Evolutionary conservation across 2,888 invertebrate species (phyloP), one percentile per base, ranked within the genome.

Genomic region (Operophtera brumata): DNA sequence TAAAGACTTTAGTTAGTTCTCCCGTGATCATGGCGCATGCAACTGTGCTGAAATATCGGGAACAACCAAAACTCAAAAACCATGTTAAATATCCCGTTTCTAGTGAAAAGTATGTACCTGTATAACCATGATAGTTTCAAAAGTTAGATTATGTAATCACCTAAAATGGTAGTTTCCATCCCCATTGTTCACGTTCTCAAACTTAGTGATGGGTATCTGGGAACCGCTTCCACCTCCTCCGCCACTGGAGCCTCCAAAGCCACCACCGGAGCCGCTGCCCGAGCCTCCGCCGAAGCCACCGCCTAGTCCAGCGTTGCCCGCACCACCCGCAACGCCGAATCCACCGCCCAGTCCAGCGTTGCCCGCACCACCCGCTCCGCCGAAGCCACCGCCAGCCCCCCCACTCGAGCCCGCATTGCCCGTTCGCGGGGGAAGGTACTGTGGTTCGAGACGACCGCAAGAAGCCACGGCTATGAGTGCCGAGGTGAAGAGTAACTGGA

Each of bases 101-200:
- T n/a, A n/a, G n/a, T n/a, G n/a, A n/a, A n/a, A n/a, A n/a, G n/a
- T n/a, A n/a, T n/a, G n/a, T n/a, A n/a, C n/a, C n/a, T n/a, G n/a
- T n/a, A n/a, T n/a, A n/a, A n/a, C n/a, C n/a, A n/a, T n/a, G n/a
- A n/a, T n/a, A n/a, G n/a, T n/a, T n/a, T n/a, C n/a, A n/a, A n/a
- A n/a, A n/a, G 11, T 7, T 30, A 30, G 1, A 30, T 30, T 35
- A 3, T n/a, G 35, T n/a, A 11, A 9, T 75, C 76, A 93, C 93
- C 91, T 92, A 80, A 92, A 94, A 59, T 86, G 90, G 71, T 94
- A 94, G 64, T 85, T 92, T 59, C 93, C 94, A 66, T 92, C 93
- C 36, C 93, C 92, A 68, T 93, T 93, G 80, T 93, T 93, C 51
- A 89, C 91, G 64, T 93, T 93, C 61, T 92, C 92, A 69, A 91